Evolutionary conservation across 2,113 vertebrate genomes (phyloP), one percentile per base, ranked within the genome.

Genomic region (Festucalex cinctus): DNA sequence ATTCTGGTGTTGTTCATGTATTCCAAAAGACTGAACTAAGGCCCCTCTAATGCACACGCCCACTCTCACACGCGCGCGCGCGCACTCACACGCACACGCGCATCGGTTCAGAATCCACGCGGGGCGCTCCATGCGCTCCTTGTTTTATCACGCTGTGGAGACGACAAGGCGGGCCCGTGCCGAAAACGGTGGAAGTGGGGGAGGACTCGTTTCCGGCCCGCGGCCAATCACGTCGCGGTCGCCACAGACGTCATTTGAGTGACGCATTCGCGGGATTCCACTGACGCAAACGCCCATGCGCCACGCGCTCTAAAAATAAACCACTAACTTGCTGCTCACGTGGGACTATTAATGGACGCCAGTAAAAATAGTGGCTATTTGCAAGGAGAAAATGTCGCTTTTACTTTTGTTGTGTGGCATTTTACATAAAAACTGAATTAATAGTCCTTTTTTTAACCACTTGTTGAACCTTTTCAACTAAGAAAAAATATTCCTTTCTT

Each of bases 201-300:
- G 89, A 91, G 93, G 73, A 85, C 68, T 80, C 85, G 63, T 87
- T 94, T 88, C 92, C 92, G 92, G 92, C 70, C n/a, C 66, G 32
- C 48, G 80, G 79, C 92, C 88, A 88, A 91, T 90, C 83, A 57
- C 69, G 73, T 59, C 37, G 24, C 53, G 70, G 48, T 77, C 70
- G 28, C 49, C 9, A 66, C 70, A 77, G 90, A 93, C 92, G 92
- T 91, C 85, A 89, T 81, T 83, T 86, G 88, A 87, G 85, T 96
- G 95, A 96, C 95, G 94, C 94, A 95, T 91, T 90, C 88, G 76
- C 83, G 93, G 94, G 93, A 94, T 95, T 96, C 94, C 94, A 95
- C 94, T 95, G 94, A 95, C 95, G 94, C 93, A 94, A 88, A 84
- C 86, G 82, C 73, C 77, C 85, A 87, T 86, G 90, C 89, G 89